Conservation (phyloP, 2,888 invertebrate species). For the Ypsolopha scabrella region DNA sequence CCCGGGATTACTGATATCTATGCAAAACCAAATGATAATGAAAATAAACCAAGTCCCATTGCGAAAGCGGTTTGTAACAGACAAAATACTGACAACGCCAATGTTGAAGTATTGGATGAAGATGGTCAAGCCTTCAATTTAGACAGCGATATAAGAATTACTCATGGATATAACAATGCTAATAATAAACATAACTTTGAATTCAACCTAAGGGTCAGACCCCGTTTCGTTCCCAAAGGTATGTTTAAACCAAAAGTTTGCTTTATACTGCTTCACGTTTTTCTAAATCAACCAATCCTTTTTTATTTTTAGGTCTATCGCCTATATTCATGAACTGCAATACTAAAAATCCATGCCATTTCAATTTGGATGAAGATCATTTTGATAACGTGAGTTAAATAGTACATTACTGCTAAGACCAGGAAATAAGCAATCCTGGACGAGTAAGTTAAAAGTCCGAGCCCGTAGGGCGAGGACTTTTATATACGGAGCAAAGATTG, state of each 20-base stretch:
- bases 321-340: conserved; percentile 54
- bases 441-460: too few relatives aligned
- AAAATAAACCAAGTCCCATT: background rate
- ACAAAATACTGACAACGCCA: background rate
- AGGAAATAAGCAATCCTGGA: too few relatives aligned
- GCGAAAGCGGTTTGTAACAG: background rate
- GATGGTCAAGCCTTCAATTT: conserved; percentile 23
- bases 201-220: conserved; percentile 50
- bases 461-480: too few relatives aligned
- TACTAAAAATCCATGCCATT: conserved; percentile 20
- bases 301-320: conserved; percentile 51
- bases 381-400: conserved; percentile 45
- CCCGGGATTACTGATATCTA: background rate
- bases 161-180: conserved; percentile 25
- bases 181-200: background rate
- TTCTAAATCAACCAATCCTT: background rate
- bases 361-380: conserved; percentile 30
- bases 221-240: conserved; percentile 72
- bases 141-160: conserved; percentile 24
- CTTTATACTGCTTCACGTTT: background rate
- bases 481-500: too few relatives aligned
- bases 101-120: conserved; percentile 15
- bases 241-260: conserved; percentile 2
- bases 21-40: background rate
- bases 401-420: too few relatives aligned